Base-by-base conservation (phyloP, 23 tunicate species). In the Ascidia mentula region DNA sequence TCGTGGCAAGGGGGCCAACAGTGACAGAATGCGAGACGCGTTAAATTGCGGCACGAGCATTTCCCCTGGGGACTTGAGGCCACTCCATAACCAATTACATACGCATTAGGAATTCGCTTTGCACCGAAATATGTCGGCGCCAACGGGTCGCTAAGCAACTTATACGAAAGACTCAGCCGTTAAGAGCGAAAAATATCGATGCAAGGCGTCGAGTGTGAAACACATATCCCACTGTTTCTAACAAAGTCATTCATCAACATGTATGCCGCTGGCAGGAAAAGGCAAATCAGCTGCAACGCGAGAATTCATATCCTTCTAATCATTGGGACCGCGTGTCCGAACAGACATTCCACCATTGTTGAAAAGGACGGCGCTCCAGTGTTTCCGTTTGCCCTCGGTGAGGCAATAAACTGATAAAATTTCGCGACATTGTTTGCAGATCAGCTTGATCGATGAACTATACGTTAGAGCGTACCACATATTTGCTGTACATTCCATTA, bases 351-450 rank as follows among this genome's bases (percentile, higher is more conserved):
- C 2, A 3, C 65, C 65, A 20, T 53, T 53, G 65, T 53, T 53
- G 13, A n/a, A n/a, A n/a, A n/a, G n/a, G n/a, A 26, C 24, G 65
- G 65, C 65, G 65, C 24, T n/a, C n/a, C n/a, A 53, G 65, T 53
- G 65, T 53, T 53, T 53, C 65, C 65, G 65, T 53, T 53, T 9
- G 65, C 65, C 65, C 65, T 53, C 65, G 65, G 65, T 53, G 65
- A 53, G 24, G 13, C 65, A 53, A 5, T 28, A 6, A 53, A 53
- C 22, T 53, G 65, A 53, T 53, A 53, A 53, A 53, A 28, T n/a
- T 53, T 53, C 65, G 13, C 65, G 65, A 53, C 65, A 5, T 28
- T 53, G 65, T 20, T 28, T 53, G 65, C 65, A 5, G 28, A 28
- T 28, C 53, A 26, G 24, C 24, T 53, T 53, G 65, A 53, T 53